Evolutionary conservation across 2,113 vertebrate genomes (phyloP).

Genomic region (Nestor notabilis): DNA sequence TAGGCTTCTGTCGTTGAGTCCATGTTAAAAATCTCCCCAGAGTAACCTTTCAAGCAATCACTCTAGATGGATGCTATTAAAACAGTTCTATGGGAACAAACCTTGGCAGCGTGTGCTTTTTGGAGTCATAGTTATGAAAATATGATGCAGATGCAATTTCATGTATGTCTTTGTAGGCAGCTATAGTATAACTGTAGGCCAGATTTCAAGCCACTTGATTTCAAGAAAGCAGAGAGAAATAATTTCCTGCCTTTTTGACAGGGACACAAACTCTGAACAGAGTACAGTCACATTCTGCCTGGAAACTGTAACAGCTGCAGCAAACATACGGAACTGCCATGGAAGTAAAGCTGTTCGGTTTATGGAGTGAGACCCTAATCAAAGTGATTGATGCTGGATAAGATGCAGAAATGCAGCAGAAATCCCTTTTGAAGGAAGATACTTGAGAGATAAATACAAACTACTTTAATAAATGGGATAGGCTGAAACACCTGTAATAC

Average conservation of each 20-base stretch:
- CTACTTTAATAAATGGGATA: conserved; percentile 63
- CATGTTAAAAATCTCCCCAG: conserved; percentile 46
- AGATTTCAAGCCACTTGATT: conserved; percentile 23
- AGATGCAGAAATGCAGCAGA: conserved; percentile 68
- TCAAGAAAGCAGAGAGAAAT: conserved; percentile 45
- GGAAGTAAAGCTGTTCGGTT: conserved; percentile 74
- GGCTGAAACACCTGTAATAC: conserved; percentile 56
- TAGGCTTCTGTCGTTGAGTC: conserved; percentile 7
- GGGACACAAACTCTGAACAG: conserved; percentile 54
- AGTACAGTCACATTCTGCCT: conserved; percentile 44
- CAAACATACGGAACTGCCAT: conserved; percentile 79
- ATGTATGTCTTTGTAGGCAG: neutral
- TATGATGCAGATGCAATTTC: conserved; percentile 6
- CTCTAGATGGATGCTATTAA: neutral
- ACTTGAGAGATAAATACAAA: conserved; percentile 60
- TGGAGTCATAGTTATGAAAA: conserved; percentile 50
- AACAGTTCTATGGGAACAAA: conserved; percentile 33
- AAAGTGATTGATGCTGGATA: conserved; percentile 79
- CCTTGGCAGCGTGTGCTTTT: neutral
- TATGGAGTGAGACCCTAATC: conserved; percentile 77
- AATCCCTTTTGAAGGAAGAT: conserved; percentile 64
- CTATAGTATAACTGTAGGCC: neutral
- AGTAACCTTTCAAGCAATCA: conserved; percentile 62
- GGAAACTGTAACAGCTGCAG: conserved; percentile 80
- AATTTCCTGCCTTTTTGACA: conserved; percentile 57